Conservation (phyloP, 1,140 invertebrate species). For the Aphidius ervi region DNA sequence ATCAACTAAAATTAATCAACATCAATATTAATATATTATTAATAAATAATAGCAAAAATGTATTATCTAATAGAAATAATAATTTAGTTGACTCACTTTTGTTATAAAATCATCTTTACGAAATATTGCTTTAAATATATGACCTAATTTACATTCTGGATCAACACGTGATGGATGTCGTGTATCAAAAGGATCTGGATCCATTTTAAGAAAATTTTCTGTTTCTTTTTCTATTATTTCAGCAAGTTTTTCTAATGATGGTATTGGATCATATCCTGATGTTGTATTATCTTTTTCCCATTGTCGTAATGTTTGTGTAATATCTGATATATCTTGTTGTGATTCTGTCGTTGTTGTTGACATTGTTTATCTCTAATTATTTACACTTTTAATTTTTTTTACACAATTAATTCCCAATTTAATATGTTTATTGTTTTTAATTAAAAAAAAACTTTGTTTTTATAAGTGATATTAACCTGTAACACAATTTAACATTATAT, state of each 20-base stretch:
- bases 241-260: constrained; percentile 64
- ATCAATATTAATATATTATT: neutral
- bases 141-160: constrained; percentile 85
- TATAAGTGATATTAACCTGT: too few relatives aligned
- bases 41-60: neutral
- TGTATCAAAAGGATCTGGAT: constrained; percentile 97
- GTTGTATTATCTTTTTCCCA: constrained; percentile 70
- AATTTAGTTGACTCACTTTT: constrained; percentile 58
- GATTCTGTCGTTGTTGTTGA: constrained; percentile 44
- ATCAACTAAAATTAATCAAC: constrained; percentile 60
- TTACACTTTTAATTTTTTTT: too few relatives aligned
- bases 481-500: too few relatives aligned
- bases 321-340: constrained; percentile 54
- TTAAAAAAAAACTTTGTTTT: too few relatives aligned
- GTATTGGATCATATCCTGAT: constrained; percentile 66
- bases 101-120: constrained; percentile 94
- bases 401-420: too few relatives aligned
- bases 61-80: neutral
- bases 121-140: constrained; percentile 87
- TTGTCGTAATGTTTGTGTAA: constrained; percentile 61
- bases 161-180: constrained; percentile 89
- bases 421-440: too few relatives aligned
- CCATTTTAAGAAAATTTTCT: constrained; percentile 90
- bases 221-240: constrained; percentile 82
- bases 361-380: neutral